These are phyloP conservation scores for Calameuta idolon DNA, from an alignment of 2,888 invertebrate species.

Conservation along the genomic window DNA sequence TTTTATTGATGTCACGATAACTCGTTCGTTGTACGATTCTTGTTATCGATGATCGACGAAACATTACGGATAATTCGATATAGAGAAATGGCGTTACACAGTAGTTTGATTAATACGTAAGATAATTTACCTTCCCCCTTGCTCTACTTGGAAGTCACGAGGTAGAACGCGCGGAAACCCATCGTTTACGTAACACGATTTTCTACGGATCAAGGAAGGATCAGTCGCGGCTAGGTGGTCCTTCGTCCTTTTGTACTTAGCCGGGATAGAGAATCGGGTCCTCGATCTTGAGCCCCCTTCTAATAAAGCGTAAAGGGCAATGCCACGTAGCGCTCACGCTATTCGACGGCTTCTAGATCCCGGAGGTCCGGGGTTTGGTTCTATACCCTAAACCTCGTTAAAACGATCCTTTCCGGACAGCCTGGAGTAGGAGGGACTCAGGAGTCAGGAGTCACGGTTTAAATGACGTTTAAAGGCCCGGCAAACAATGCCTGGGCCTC, in stretches of 20 bases:
- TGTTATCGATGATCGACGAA: neutral
- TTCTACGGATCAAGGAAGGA: conserved; percentile 35
- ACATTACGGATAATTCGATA: neutral
- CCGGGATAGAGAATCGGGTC: neutral
- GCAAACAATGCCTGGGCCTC: conserved; percentile 19
- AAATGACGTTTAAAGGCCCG: conserved; percentile 49
- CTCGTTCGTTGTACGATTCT: neutral
- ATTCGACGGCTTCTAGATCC: conserved; percentile 25
- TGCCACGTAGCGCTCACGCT: conserved; percentile 29
- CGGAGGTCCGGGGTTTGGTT: conserved; percentile 30
- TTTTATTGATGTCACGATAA: neutral
- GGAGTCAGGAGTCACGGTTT: conserved; percentile 47
- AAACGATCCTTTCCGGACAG: conserved; percentile 46
- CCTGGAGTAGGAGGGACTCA: neutral
- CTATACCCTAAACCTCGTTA: conserved; percentile 43
- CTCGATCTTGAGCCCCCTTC: neutral
- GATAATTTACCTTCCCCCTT: neutral
- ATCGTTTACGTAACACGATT: conserved; percentile 37
- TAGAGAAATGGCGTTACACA: neutral
- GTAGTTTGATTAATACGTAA: neutral
- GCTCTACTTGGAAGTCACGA: neutral
- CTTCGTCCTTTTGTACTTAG: conserved; percentile 30
- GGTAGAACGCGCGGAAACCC: neutral
- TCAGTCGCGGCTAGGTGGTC: conserved; percentile 29
- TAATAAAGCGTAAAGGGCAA: conserved; percentile 39